Evolutionary conservation across 2,888 invertebrate genomes (phyloP), one percentile per base, ranked within the genome.

Genomic region (Dasypolia templi): DNA sequence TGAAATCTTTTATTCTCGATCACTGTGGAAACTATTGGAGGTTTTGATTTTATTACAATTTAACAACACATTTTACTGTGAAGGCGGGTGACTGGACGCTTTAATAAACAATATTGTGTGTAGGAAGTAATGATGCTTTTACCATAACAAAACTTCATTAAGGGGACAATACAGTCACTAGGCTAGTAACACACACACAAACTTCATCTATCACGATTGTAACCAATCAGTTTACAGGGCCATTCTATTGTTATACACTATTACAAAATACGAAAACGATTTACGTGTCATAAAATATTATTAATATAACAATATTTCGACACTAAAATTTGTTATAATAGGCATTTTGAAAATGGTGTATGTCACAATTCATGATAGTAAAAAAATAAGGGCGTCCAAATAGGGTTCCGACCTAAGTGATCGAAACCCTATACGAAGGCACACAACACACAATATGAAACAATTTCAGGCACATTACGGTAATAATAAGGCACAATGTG

Each of bases 401-500:
- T 84, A 89, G 88, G 89, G 89, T 93, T 88, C 42, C 89, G 84
- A 86, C 46, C 22, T 11, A 56, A 22, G 29, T 29, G 68, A 64
- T 77, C 87, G 86, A 89, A 94, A 94, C 91, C 89, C 65, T 85
- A 89, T 81, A 88, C 91, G 91, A 86, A 94, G 91, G 91, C 89
- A 71, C 84, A 76, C 17, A 55, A 87, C 77, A 79, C 84, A 84
- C 65, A 83, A 82, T 70, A 85, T 85, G 87, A 90, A 90, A 91
- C 87, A 90, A 90, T 78, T 79, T 89, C 88, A 93, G 94, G 94
- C 94, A 95, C 93, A 92, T 93, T 80, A 85, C 87, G 89, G 85
- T 82, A 87, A 94, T 82, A 87, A 94, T 83, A 95, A 95, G 96
- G 96, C 95, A 96, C 96, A 84, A 90, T 81, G 93, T 92, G 92